Evolutionary conservation across 2,113 vertebrate species (phyloP).

Genomic region (Syngnathus scovelli): DNA sequence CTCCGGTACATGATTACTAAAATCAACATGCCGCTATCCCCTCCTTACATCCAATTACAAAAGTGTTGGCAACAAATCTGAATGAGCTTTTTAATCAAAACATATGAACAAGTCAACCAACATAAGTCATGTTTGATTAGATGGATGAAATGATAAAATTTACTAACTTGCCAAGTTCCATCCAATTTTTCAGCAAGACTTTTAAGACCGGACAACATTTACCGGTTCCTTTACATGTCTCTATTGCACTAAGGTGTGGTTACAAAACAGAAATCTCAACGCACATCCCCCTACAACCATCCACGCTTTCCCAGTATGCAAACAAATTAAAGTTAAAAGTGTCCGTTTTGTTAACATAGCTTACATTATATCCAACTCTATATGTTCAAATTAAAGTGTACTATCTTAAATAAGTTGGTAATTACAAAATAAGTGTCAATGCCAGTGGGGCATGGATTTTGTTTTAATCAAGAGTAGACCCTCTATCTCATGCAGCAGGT

Average conservation of each 20-base stretch:
- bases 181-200: slow-evolving; percentile 30
- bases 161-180: slow-evolving; percentile 13
- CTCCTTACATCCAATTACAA: neutral
- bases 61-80: slow-evolving; percentile 5
- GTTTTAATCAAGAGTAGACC: slow-evolving; percentile 30
- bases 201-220: slow-evolving; percentile 23
- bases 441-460: slow-evolving; percentile 28
- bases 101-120: slow-evolving; percentile 20
- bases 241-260: slow-evolving; percentile 61
- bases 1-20: neutral
- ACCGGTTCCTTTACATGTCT: slow-evolving; percentile 48
- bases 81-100: slow-evolving; percentile 13
- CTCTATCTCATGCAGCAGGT: slow-evolving; percentile 23
- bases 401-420: slow-evolving; percentile 60
- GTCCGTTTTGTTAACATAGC: slow-evolving; percentile 37
- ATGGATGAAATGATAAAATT: slow-evolving; percentile 26
- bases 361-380: slow-evolving; percentile 38
- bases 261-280: slow-evolving; percentile 32
- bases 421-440: slow-evolving; percentile 37
- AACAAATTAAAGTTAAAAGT: slow-evolving; percentile 25
- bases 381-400: slow-evolving; percentile 62
- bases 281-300: slow-evolving; percentile 19
- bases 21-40: neutral
- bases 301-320: slow-evolving; percentile 34
- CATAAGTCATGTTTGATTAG: slow-evolving; percentile 21